Percentiles rank a stretch among this genome's conserved stretches.
Evolutionary conservation across 2,888 invertebrate species (phyloP).

Genomic region (Cerastis leucographa): DNA sequence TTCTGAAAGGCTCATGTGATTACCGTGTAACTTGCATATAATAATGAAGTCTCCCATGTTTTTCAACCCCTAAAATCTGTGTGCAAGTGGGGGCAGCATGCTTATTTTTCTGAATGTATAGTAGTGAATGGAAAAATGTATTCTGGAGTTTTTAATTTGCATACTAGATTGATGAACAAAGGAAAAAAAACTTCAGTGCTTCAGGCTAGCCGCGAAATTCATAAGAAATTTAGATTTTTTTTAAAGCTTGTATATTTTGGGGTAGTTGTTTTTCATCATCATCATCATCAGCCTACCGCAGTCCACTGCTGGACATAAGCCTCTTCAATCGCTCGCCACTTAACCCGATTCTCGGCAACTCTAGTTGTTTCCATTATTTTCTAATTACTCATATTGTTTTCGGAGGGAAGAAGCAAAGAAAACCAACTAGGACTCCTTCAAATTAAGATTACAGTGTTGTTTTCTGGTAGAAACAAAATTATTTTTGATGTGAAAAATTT

Average conservation of each 20-base stretch:
- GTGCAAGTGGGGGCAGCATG: background rate
- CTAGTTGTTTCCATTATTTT: no score
- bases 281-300: no score
- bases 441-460: background rate
- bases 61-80: background rate
- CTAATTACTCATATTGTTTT: background rate
- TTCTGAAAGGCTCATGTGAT: background rate
- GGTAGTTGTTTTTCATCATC: background rate
- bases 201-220: background rate
- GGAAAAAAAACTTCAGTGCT: background rate
- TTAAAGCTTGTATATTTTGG: background rate
- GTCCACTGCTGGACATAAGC: no score
- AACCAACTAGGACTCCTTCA: background rate
- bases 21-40: background rate
- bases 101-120: background rate
- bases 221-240: background rate
- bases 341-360: no score
- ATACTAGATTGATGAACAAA: constrained; percentile 21
- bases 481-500: no score
- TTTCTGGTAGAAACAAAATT: background rate
- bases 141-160: constrained; percentile 8
- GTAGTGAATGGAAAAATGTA: constrained; percentile 2
- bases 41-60: background rate
- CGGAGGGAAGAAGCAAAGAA: background rate
- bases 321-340: no score